Conservation (phyloP, 2,888 invertebrate genomes). For the Platycheirus rosarum region DNA sequence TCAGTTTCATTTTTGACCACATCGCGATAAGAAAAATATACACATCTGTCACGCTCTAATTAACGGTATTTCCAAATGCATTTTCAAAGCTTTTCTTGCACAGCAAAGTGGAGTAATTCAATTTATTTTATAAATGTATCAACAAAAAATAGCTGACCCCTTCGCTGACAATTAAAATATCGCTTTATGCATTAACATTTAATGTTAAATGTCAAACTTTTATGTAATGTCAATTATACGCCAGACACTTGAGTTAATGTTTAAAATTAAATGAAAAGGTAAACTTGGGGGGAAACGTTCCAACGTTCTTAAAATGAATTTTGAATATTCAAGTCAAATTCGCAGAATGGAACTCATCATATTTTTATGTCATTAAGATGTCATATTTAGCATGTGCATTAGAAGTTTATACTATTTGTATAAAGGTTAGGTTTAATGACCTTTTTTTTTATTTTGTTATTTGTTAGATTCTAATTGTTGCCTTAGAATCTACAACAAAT, state of each 20-base stretch:
- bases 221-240: conserved; percentile 28
- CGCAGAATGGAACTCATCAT: neutral
- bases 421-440: conserved; percentile 12
- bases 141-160: conserved; percentile 29
- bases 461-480: neutral
- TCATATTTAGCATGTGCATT: conserved; percentile 12
- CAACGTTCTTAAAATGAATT: neutral
- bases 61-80: neutral
- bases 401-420: neutral
- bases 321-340: conserved; percentile 10
- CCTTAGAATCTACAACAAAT: neutral
- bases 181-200: neutral
- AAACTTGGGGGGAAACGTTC: neutral
- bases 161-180: conserved; percentile 36
- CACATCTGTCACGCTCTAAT: conserved; percentile 9
- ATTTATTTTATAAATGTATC: conserved; percentile 23
- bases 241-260: neutral
- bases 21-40: too few species aligned
- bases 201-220: conserved; percentile 31
- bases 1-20: too few species aligned
- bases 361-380: conserved; percentile 8
- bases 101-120: neutral
- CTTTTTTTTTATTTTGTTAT: conserved; percentile 9
- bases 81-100: too few species aligned
- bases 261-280: neutral